Percentiles rank a stretch among this genome's conserved stretches.
phyloP scores from a whole-genome alignment of 1,140 invertebrate species.

The Pentalonia nigronervosa region DNA sequence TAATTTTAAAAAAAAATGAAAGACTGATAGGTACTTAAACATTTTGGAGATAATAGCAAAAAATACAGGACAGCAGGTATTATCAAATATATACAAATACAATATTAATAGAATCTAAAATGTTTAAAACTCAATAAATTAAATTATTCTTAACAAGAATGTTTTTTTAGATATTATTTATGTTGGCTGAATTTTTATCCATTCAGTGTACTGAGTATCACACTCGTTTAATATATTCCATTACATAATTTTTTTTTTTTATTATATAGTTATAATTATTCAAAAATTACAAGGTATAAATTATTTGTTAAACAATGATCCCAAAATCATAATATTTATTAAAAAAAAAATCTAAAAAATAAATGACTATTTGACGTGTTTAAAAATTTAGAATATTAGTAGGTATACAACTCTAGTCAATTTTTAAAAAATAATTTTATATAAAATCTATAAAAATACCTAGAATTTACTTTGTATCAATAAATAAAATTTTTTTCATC shows the following conservation, averaged over 20 bases:
- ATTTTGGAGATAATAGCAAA: not conserved
- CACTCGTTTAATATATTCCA: not conserved
- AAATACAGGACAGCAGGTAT: not conserved
- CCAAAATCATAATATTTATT: not conserved
- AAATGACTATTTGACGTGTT: not conserved
- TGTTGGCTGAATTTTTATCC: not conserved
- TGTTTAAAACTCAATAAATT: not conserved
- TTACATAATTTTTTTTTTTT: not conserved
- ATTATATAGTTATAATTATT: not conserved
- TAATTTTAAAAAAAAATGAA: not conserved
- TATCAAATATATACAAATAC: not conserved
- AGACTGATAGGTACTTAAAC: not conserved
- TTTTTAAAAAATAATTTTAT: not conserved
- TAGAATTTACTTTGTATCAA: not conserved
- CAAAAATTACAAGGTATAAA: not conserved
- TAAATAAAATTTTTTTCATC: not conserved
- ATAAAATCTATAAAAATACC: not conserved
- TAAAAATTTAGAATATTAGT: not conserved
- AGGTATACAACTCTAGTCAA: not conserved
- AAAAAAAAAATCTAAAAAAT: not conserved
- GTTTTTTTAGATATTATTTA: not conserved
- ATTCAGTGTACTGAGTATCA: not conserved
- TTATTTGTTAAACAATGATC: not conserved
- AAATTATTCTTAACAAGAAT: not conserved
- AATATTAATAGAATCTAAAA: too few relatives aligned